Evolutionary conservation across 2,113 vertebrate species (phyloP), one percentile per base, ranked within the genome.

Genomic region (Chaetodon trifascialis): DNA sequence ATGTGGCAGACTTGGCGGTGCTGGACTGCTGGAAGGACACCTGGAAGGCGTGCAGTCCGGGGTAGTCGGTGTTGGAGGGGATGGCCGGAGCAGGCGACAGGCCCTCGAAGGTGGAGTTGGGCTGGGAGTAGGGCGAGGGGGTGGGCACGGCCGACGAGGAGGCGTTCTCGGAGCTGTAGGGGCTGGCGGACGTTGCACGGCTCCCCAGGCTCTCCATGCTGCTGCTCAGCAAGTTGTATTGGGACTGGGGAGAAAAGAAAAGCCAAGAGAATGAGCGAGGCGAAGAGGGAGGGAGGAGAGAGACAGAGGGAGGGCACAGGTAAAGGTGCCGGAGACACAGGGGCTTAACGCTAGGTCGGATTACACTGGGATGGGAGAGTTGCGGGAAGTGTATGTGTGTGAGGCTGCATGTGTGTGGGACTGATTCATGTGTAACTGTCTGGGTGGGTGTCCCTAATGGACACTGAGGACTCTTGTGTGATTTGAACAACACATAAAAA

Each of bases 1-100:
- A 99, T 89, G 98, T 99, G 92, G 98, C 98, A 0, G 98, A 99
- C 80, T 99, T 99, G 89, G 98, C 98, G 0, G 98, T 99, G 96
- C 98, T 99, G 59, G 98, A 99, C 82, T 99, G 98, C 94, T 99
- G 98, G 95, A 99, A 99, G 91, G 98, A 99, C 93, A 99, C 98
- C 89, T 99, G 97, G 69, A 99, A 99, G 96, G 94, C 94, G 88
- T 99, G 97, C 7, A 97, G 96, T 30, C 98, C 98, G 0, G 98
- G 98, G 91, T 99, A 99, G 96, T 99, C 98, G 0, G 98, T 96
- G 95, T 99, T 99, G 95, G 98, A 99, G 79, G 98, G 98, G 95
- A 99, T 99, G 94, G 97, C 96, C 0, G 98, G 98, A 0, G 98
- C 97, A 0, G 98, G 98, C 21, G 98, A 99, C 96, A 99, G 97